Conservation (phyloP, 2,113 vertebrate genomes). For the Platycercus adscitus region DNA sequence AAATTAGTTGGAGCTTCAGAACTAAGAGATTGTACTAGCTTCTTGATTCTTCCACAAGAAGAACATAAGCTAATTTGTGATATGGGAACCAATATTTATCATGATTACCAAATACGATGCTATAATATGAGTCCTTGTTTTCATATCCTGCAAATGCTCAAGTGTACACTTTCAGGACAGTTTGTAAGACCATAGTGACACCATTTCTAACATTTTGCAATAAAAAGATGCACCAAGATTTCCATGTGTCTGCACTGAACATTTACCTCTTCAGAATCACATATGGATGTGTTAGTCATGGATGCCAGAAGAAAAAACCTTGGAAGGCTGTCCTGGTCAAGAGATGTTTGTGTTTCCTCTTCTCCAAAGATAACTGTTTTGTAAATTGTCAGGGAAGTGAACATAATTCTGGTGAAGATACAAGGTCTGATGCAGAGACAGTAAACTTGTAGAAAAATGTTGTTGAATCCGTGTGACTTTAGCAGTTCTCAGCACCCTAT, state of each 20-base stretch:
- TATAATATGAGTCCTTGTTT: neutral
- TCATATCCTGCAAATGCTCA: neutral
- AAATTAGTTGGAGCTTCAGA: neutral
- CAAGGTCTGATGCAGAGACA: neutral
- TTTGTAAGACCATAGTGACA: neutral
- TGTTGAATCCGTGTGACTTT: constrained; percentile 48
- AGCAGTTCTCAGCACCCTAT: constrained; percentile 38
- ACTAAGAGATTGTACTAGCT: neutral
- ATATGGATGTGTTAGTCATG: neutral
- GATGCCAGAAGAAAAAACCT: neutral
- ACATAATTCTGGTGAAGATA: neutral
- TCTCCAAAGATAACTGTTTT: neutral
- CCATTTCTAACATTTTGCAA: neutral
- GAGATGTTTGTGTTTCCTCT: neutral
- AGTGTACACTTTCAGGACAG: neutral
- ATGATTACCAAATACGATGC: neutral
- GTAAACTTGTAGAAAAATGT: neutral
- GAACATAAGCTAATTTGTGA: neutral
- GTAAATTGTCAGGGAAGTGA: neutral
- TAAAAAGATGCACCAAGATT: neutral
- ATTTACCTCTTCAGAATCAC: neutral
- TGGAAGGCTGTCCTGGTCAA: neutral
- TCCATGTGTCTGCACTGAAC: neutral
- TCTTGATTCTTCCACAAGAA: neutral
- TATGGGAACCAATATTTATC: neutral